phyloP scores from a whole-genome alignment of 2,797 vertebrate species.

The Enteromius anoplus region DNA sequence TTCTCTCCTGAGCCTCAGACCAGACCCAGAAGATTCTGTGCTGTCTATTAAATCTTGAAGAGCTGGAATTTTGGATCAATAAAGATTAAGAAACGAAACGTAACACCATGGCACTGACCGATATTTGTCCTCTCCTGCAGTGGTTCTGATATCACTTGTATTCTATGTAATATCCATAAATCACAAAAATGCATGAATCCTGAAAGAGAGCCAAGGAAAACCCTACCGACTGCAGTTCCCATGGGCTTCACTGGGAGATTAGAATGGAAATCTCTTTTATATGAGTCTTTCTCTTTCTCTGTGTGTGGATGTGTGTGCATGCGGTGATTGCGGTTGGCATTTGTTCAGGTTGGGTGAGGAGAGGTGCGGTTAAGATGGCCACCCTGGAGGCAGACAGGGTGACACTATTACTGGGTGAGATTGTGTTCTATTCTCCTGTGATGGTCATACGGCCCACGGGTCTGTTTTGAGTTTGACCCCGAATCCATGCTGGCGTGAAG shows the following conservation, averaged over 20 bases:
- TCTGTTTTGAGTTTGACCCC: conserved; percentile 34
- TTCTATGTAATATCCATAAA: conserved; percentile 47
- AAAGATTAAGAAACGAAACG: conserved; percentile 40
- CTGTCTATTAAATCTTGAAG: conserved; percentile 38
- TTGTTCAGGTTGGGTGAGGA: conserved; percentile 30
- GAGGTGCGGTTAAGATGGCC: conserved; percentile 41
- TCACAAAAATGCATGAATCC: conserved; percentile 33
- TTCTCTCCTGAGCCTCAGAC: not conserved
- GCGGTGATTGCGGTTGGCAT: conserved; percentile 25
- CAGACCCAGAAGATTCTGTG: conserved; percentile 6
- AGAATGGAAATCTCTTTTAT: conserved; percentile 48
- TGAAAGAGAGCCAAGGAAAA: conserved; percentile 34
- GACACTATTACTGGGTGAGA: conserved; percentile 43
- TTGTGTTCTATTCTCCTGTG: conserved; percentile 42
- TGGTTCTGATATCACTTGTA: conserved; percentile 33
- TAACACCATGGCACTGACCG: conserved; percentile 27
- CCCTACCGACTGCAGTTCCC: conserved; percentile 33
- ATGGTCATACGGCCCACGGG: not conserved
- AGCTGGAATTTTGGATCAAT: conserved; percentile 37
- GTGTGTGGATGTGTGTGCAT: not conserved
- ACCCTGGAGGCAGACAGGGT: conserved; percentile 26
- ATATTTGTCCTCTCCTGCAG: conserved; percentile 28
- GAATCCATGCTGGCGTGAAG: conserved; percentile 12
- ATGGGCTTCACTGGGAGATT: conserved; percentile 31
- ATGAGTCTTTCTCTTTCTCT: conserved; percentile 37